A percentile compares a stretch with the other conserved stretches of the same genome.
Evolutionary conservation across 23 tunicate genomes (phyloP).

Genomic region (Styela clava): DNA sequence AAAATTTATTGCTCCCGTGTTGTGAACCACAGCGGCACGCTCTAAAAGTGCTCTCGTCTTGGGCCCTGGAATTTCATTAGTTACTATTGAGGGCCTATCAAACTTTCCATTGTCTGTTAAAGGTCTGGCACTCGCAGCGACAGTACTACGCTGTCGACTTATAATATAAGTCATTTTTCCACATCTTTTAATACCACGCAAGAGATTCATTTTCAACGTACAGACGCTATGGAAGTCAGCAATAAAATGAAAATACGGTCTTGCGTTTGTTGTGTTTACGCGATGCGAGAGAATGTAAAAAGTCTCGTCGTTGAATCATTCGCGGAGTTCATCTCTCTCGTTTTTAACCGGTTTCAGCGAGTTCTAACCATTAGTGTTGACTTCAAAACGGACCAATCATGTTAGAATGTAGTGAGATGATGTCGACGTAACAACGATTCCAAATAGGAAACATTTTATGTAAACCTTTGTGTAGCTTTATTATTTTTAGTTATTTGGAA

Average conservation of each 20-base stretch:
- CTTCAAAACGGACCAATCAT: too few species aligned
- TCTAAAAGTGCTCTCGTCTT: background rate
- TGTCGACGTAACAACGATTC: too few species aligned
- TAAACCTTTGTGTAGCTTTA: too few species aligned
- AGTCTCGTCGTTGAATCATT: background rate
- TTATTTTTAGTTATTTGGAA: too few species aligned
- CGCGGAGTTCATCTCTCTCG: background rate
- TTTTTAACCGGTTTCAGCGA: background rate
- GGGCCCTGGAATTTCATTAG: conserved; percentile 25
- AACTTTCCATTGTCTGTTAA: background rate
- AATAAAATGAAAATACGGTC: background rate
- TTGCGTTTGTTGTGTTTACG: background rate
- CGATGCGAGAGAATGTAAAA: background rate
- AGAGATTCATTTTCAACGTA: background rate
- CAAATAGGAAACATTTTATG: too few species aligned
- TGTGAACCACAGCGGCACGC: conserved; percentile 16
- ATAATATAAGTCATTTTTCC: background rate
- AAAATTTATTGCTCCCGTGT: conserved; percentile 37
- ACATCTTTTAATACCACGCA: background rate
- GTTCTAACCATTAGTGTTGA: too few species aligned
- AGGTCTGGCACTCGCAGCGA: background rate
- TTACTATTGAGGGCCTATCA: background rate
- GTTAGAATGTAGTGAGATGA: too few species aligned
- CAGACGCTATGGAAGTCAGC: background rate
- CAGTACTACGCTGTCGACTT: background rate